phyloP scores from a whole-genome alignment of 2,113 vertebrate genomes.

The Scytalopus superciliaris region DNA sequence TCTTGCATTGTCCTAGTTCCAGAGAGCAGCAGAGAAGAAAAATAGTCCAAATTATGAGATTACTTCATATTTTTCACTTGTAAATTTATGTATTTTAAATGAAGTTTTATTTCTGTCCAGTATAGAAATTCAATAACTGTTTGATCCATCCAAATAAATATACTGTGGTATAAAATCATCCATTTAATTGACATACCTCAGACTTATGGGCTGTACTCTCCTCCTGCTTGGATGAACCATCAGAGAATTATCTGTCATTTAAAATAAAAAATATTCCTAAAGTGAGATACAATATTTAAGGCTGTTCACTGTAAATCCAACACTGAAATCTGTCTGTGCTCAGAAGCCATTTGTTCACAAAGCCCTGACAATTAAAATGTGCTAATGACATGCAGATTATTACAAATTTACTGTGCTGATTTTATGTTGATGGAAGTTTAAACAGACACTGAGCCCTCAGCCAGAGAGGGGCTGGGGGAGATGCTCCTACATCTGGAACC shows the following conservation, averaged over 20 bases:
- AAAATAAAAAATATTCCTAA: not conserved
- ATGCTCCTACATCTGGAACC: not conserved
- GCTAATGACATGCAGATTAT: slow-evolving; percentile 51
- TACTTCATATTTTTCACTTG: not conserved
- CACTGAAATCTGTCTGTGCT: not conserved
- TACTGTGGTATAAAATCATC: not conserved
- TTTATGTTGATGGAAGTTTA: slow-evolving; percentile 1
- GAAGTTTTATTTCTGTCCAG: not conserved
- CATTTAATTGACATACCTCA: not conserved
- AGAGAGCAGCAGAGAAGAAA: not conserved
- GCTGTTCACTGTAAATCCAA: not conserved
- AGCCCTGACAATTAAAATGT: slow-evolving; percentile 38
- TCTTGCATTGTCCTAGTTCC: not conserved
- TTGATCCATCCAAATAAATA: not conserved
- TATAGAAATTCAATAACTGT: not conserved
- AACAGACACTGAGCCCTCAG: not conserved
- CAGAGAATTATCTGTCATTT: not conserved
- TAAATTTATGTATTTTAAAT: not conserved
- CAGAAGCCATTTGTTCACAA: not conserved
- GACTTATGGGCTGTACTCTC: not conserved
- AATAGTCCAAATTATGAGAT: not conserved
- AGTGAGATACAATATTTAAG: not conserved
- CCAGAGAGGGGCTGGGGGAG: not conserved
- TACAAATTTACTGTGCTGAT: not conserved
- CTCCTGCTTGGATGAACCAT: not conserved